These are phyloP conservation scores for Teleogryllus occipitalis DNA, from an alignment of 1,140 invertebrate species.

Conservation along the genomic window DNA sequence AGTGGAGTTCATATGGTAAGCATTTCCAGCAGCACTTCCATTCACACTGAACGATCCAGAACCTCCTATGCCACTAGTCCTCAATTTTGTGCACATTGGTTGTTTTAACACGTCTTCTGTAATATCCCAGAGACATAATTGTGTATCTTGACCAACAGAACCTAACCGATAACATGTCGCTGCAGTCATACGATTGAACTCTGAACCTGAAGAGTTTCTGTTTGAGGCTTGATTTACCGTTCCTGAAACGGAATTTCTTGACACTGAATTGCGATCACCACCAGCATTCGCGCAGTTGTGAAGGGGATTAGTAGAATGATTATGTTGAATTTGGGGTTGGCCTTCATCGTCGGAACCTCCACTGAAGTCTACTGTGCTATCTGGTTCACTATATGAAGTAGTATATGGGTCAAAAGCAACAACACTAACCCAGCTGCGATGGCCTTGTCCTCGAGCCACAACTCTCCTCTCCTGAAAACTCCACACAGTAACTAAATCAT, in stretches of 20 bases:
- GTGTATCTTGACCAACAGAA: slow-evolving; percentile 97
- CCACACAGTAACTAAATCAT: slow-evolving; percentile 98
- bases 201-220: slow-evolving; percentile 45
- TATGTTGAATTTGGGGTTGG: slow-evolving; percentile 21
- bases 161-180: slow-evolving; percentile 77
- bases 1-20: slow-evolving; percentile 11
- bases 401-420: slow-evolving; percentile 95
- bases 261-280: slow-evolving; percentile 24
- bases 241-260: slow-evolving; percentile 15
- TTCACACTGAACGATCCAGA: slow-evolving; percentile 17
- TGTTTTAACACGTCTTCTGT: slow-evolving; percentile 86
- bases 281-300: slow-evolving; percentile 22
- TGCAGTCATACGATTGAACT: slow-evolving; percentile 37
- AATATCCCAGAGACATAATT: slow-evolving; percentile 96
- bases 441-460: slow-evolving; percentile 88
- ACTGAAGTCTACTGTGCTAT: slow-evolving; percentile 28
- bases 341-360: slow-evolving; percentile 50
- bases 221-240: slow-evolving; percentile 32
- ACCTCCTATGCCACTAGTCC: slow-evolving; percentile 28
- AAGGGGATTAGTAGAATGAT: slow-evolving; percentile 19
- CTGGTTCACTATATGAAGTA: slow-evolving; percentile 45
- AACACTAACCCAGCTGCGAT: slow-evolving; percentile 93
- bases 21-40: slow-evolving; percentile 11
- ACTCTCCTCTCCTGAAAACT: slow-evolving; percentile 86
- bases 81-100: slow-evolving; percentile 42